A percentile compares a stretch with the other conserved stretches of the same genome.
phyloP scores from a whole-genome alignment of 1,140 invertebrate species.

The Cepaea nemoralis region DNA sequence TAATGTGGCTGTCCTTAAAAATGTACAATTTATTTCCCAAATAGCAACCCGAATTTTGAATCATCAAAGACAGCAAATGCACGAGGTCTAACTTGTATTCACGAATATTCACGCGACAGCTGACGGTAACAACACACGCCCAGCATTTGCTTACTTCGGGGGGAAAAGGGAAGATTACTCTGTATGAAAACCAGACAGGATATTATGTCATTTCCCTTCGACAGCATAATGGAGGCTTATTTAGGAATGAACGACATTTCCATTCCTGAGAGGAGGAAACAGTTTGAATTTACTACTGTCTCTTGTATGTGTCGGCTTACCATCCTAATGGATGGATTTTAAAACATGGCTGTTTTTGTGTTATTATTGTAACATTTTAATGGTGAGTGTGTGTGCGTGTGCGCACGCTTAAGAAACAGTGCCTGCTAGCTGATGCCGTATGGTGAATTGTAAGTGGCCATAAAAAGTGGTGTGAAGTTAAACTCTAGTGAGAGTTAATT shows the following conservation, averaged over 20 bases:
- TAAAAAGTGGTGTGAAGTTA: too few relatives aligned
- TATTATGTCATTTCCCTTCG: conserved; percentile 1
- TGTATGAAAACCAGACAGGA: neutral
- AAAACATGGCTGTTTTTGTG: neutral
- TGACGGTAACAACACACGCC: neutral
- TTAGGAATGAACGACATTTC: conserved; percentile 6
- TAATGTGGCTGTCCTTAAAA: too few relatives aligned
- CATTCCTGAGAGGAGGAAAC: neutral
- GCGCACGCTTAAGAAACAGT: too few relatives aligned
- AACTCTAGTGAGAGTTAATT: too few relatives aligned
- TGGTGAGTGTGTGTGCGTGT: too few relatives aligned
- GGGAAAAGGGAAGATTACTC: neutral
- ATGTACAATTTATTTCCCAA: too few relatives aligned
- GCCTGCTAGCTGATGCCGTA: too few relatives aligned
- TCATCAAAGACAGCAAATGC: too few relatives aligned
- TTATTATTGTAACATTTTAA: too few relatives aligned
- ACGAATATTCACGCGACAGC: neutral
- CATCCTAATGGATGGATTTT: neutral
- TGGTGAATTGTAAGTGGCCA: too few relatives aligned
- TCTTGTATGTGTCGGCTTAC: neutral
- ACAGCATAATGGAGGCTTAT: neutral
- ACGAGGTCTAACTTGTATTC: too few relatives aligned
- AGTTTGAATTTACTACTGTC: neutral
- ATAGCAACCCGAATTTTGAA: too few relatives aligned
- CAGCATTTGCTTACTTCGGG: neutral